Conservation (phyloP, 2,797 vertebrate genomes). For the Petrocephalus sullivani region DNA sequence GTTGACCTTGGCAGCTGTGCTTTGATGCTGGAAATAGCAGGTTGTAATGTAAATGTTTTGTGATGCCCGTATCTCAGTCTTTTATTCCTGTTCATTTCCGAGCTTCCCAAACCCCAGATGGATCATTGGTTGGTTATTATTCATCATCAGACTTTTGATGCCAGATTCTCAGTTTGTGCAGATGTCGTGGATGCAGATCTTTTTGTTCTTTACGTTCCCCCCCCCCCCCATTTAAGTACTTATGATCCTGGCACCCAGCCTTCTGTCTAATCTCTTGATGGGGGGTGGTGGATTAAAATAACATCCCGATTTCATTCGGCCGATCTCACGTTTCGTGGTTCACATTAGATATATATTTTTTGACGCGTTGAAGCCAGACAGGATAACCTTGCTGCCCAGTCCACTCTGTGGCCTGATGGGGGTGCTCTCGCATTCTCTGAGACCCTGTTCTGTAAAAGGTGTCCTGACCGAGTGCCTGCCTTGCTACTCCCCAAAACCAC, state of each 20-base stretch:
- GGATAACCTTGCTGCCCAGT: no score
- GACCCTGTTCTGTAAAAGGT: no score
- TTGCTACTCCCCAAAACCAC: no score
- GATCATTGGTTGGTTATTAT: background rate
- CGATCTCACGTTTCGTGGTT: no score
- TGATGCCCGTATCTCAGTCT: background rate
- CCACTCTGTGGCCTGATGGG: no score
- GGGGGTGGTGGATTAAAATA: background rate
- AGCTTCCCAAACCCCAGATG: background rate
- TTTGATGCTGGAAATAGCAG: background rate
- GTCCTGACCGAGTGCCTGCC: no score
- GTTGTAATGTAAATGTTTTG: background rate
- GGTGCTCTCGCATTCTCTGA: no score
- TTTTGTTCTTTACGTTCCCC: no score
- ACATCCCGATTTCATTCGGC: no score
- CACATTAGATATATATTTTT: no score
- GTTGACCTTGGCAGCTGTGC: background rate
- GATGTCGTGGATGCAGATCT: background rate
- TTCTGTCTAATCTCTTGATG: background rate
- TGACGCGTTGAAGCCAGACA: no score
- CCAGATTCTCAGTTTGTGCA: background rate
- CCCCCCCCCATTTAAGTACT: background rate
- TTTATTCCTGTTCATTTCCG: background rate
- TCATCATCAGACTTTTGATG: background rate
- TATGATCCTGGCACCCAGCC: background rate